Conservation (phyloP, 2,113 vertebrate genomes). For the Notarius lentiginosus region DNA sequence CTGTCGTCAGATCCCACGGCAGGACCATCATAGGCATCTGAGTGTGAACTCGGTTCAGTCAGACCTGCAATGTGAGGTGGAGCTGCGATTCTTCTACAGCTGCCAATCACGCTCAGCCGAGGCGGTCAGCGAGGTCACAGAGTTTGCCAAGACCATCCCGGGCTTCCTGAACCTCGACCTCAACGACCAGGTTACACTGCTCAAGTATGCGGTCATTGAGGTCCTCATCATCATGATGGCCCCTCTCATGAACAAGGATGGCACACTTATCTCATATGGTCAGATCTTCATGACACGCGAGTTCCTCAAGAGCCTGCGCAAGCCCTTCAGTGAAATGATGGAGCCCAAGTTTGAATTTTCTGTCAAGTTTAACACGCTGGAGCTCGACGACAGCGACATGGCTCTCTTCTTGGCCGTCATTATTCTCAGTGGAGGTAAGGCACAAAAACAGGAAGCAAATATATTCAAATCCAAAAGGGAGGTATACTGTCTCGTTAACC, state of each 20-base stretch:
- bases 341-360: slow-evolving; percentile 99
- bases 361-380: slow-evolving; percentile 95
- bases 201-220: slow-evolving; percentile 97
- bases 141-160: slow-evolving; percentile 96
- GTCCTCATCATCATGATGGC: slow-evolving; percentile 95
- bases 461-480: not conserved
- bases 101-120: slow-evolving; percentile 95
- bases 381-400: slow-evolving; percentile 97
- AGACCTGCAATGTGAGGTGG: slow-evolving; percentile 82
- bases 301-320: slow-evolving; percentile 95
- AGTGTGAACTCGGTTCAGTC: slow-evolving; percentile 69
- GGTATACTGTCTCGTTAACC: not conserved
- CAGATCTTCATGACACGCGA: slow-evolving; percentile 98
- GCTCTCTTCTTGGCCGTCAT: slow-evolving; percentile 97
- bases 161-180: slow-evolving; percentile 91
- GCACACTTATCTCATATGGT: slow-evolving; percentile 91
- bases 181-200: slow-evolving; percentile 96
- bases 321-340: slow-evolving; percentile 96
- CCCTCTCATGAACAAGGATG: slow-evolving; percentile 98
- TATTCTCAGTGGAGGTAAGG: slow-evolving; percentile 95
- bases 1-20: slow-evolving; percentile 78
- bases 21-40: slow-evolving; percentile 68
- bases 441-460: not conserved
- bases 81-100: slow-evolving; percentile 93
- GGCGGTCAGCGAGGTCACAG: slow-evolving; percentile 93